Conservation (phyloP, 2,888 invertebrate species). For the Adelphocoris suturalis region DNA sequence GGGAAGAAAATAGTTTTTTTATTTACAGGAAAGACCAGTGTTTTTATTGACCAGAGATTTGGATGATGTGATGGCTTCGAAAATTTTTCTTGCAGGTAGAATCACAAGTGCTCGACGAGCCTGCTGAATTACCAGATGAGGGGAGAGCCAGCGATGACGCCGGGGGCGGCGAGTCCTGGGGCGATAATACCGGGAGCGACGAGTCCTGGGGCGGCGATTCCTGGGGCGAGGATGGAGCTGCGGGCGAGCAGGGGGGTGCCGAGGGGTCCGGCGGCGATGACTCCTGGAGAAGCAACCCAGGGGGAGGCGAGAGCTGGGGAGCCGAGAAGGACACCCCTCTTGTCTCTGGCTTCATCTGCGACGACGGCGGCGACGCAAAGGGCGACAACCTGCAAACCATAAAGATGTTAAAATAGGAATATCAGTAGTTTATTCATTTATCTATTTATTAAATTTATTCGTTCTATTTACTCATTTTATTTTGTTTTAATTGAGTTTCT, state of each 20-base stretch:
- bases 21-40: too few species aligned
- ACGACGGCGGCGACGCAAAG: slow-evolving; percentile 60
- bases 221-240: slow-evolving; percentile 35
- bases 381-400: slow-evolving; percentile 57
- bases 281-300: slow-evolving; percentile 16
- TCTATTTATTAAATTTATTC: too few species aligned
- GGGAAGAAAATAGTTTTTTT: too few species aligned
- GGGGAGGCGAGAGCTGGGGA: slow-evolving; percentile 44
- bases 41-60: slow-evolving; percentile 51
- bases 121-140: slow-evolving; percentile 5
- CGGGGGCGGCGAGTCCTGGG: slow-evolving; percentile 40
- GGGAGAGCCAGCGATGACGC: slow-evolving; percentile 39
- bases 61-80: neutral
- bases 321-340: slow-evolving; percentile 51
- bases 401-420: too few species aligned
- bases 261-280: neutral
- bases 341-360: slow-evolving; percentile 30
- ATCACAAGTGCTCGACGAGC: neutral
- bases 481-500: too few species aligned
- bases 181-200: slow-evolving; percentile 33
- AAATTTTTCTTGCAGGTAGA: neutral
- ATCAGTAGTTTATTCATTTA: too few species aligned
- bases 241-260: neutral
- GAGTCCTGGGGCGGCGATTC: slow-evolving; percentile 35
- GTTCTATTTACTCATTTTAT: too few species aligned